Base-by-base conservation (phyloP, 2,797 vertebrate genomes). In the Enteromius fasciolatus region DNA sequence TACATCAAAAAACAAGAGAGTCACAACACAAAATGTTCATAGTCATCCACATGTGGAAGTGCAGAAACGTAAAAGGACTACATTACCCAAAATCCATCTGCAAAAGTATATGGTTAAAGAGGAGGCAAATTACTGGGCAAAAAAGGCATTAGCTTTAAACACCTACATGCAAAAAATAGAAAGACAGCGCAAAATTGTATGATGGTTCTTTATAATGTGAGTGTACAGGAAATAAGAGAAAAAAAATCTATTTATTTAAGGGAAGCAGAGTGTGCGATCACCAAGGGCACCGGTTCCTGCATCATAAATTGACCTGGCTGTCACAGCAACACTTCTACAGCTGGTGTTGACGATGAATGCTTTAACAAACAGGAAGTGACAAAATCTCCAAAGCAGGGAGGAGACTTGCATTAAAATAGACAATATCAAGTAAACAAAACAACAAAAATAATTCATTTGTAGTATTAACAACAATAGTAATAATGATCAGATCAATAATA, bases 401-500 rank as follows among this genome's bases (percentile, higher is more conserved):
- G 70, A 75, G 67, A 78, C 48, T 15, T 80, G 31, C 57, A 50
- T 80, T 70, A 66, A 72, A 67, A 83, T 31, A 82, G 81, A 83
- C 59, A 61, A 61, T 82, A 84, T 66, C 73, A 79, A 83, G 61
- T 23, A 73, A 74, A 83, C 41, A 41, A 84, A 81, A 78, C 72
- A 72, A 81, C 50, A 87, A 87, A 86, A 70, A 81, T 77, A 78
- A 73, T 76, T 72, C 41, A 85, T 74, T 82, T n/a, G 48, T 80
- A 68, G 64, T 84, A 84, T 79, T 76, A 85, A 83, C 80, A 85
- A 75, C 61, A 79, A 85, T 44, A 93, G 92, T 84, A 91, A 87
- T 91, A 89, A 93, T 88, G 90, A 93, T 90, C 90, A 91, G 90
- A 91, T 86, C 86, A 87, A 90, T 92, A 88, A 90, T 89, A 92